Percentiles rank a stretch among this genome's conserved stretches.
Conservation (phyloP, 2,113 vertebrate genomes). For the Bothrops jararaca region DNA sequence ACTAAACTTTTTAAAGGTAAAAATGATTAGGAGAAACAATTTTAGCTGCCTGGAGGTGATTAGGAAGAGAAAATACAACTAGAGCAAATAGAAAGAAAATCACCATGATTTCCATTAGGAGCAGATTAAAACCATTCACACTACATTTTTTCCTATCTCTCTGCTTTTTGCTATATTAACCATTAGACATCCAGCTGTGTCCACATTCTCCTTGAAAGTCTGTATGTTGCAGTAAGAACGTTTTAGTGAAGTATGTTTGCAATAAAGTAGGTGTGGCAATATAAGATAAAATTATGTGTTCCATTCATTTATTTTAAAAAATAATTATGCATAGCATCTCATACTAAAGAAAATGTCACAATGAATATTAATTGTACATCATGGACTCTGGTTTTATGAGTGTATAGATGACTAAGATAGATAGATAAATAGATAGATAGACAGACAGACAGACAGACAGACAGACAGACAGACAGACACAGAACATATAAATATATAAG, state of each 20-base stretch:
- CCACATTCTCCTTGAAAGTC: background rate
- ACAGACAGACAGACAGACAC: background rate
- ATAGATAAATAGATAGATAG: background rate
- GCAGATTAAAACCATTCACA: constrained; percentile 40
- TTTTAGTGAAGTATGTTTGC: background rate
- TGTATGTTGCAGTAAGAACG: background rate
- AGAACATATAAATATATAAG: background rate
- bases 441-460: background rate
- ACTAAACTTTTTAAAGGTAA: constrained; percentile 24
- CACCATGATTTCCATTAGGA: constrained; percentile 1
- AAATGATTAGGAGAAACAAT: constrained; percentile 43
- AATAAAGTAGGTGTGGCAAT: background rate
- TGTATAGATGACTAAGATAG: background rate
- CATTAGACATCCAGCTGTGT: background rate
- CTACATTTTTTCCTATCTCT: constrained; percentile 17
- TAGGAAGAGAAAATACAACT: constrained; percentile 23
- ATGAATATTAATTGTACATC: background rate
- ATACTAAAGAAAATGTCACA: background rate
- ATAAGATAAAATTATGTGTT: background rate
- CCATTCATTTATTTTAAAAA: background rate
- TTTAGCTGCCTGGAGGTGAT: constrained; percentile 9
- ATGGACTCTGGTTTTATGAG: background rate
- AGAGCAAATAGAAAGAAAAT: constrained; percentile 52
- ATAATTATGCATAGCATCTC: background rate
- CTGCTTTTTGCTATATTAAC: background rate